phyloP scores from a whole-genome alignment of 2,888 invertebrate species.

The Zaprionus lineosus region DNA sequence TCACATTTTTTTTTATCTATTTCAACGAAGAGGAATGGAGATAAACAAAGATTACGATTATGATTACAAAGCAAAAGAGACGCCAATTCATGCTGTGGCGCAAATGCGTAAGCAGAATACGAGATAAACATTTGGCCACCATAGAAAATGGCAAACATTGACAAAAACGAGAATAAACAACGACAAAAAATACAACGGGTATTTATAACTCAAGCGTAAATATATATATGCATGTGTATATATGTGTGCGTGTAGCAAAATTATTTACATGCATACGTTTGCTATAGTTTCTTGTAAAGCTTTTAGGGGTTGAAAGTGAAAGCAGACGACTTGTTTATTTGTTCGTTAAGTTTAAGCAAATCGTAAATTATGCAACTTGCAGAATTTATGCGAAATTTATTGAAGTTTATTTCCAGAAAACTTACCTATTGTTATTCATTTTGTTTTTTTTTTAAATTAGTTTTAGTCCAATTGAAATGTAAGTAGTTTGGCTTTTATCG shows the following conservation, averaged over 20 bases:
- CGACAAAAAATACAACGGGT: constrained; percentile 30
- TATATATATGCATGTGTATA: constrained; percentile 1
- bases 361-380: constrained; percentile 65
- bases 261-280: background rate
- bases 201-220: constrained; percentile 35
- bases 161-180: constrained; percentile 5
- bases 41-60: constrained; percentile 20
- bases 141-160: constrained; percentile 13
- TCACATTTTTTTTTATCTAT: too few species aligned
- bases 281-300: constrained; percentile 13
- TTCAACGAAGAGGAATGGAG: background rate
- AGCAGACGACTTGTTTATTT: constrained; percentile 32
- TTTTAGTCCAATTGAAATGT: constrained; percentile 15
- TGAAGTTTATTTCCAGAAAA: constrained; percentile 18
- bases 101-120: constrained; percentile 6
- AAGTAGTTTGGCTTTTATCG: background rate
- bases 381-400: constrained; percentile 7
- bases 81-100: background rate
- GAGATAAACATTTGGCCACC: constrained; percentile 16
- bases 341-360: too few species aligned
- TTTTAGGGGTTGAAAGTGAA: constrained; percentile 57
- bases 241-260: too few species aligned
- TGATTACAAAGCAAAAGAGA: constrained; percentile 3
- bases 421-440: constrained; percentile 63
- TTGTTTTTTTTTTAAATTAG: constrained; percentile 21